Base-by-base conservation (phyloP, 2,888 invertebrate species). In the Drosophila recens region DNA sequence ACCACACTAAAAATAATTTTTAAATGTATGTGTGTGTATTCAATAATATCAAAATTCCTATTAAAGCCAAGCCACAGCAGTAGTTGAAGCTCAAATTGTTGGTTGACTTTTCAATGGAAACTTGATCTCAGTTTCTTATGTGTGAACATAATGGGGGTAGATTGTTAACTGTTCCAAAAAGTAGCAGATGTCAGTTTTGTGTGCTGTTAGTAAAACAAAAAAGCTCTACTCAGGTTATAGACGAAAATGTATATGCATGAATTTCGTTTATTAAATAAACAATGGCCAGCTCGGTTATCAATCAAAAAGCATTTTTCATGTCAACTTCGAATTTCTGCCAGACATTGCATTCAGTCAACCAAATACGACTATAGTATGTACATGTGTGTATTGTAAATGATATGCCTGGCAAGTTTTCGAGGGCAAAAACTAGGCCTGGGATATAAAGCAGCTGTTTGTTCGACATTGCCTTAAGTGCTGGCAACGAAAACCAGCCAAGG, bases 211-310 rank as follows among this genome's bases (percentile, higher is more conserved):
- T 52, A 58, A 80, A 66, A 75, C 75, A 69, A 87, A 69, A 87
- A 74, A 70, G 75, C 30, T 43, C n/a, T n/a, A 38, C 45, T 40
- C 46, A 38, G 54, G 8, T 42, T 17, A 58, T 20, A 33, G 46
- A 59, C 46, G 61, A 42, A 70, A 64, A 34, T 80, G 69, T 77
- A 59, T 76, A 67, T 71, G 67, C 49, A 66, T 78, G 62, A 70
- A 67, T 52, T 78, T 62, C 57, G 65, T 79, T 83, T 84, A 81
- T 83, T 89, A 87, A 87, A 81, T 89, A 76, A 83, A 83, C 71
- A 81, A 81, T 79, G 71, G 45, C 63, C 52, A 79, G 65, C 54
- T 66, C 53, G 80, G 77, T 68, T 79, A 89, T 87, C 89, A 85
- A 85, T 89, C 84, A 89, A 73, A 75, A 81, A 67, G 67, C 68